Conservation (phyloP, 1,140 invertebrate species). For the Diploscapter pachys region DNA sequence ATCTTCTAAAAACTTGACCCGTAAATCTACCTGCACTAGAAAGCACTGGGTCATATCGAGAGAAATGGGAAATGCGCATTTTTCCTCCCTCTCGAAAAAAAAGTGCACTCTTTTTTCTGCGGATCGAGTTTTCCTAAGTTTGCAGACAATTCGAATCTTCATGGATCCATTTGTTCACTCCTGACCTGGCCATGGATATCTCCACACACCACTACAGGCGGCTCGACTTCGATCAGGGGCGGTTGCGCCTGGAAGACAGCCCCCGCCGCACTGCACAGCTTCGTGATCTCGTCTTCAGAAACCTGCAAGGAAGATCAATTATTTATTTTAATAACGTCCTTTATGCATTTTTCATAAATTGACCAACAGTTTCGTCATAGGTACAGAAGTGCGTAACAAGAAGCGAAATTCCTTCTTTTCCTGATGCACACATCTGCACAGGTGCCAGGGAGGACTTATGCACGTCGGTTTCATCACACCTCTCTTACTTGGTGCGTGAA, state of each 20-base stretch:
- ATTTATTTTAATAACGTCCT: neutral
- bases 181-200: conserved; percentile 63
- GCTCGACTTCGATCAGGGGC: conserved; percentile 42
- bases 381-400: conserved; percentile 1
- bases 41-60: no score
- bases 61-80: no score
- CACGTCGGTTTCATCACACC: no score
- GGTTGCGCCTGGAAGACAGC: conserved; percentile 52
- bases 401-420: neutral
- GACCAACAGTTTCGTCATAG: neutral
- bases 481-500: conserved; percentile 33
- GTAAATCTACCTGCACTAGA: no score
- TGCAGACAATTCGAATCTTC: no score
- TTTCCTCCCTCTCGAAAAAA: no score
- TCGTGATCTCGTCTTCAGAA: conserved; percentile 26
- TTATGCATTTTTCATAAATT: neutral
- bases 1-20: no score
- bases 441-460: no score
- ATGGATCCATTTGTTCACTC: no score
- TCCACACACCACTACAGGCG: conserved; percentile 61
- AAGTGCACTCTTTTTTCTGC: no score
- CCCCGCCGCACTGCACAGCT: conserved; percentile 62
- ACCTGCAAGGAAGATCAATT: conserved; percentile 13
- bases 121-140: no score
- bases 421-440: no score